A percentile compares a stretch with the other conserved stretches of the same genome.
Conservation (phyloP, 1,140 invertebrate genomes). For the Ectropis grisescens region DNA sequence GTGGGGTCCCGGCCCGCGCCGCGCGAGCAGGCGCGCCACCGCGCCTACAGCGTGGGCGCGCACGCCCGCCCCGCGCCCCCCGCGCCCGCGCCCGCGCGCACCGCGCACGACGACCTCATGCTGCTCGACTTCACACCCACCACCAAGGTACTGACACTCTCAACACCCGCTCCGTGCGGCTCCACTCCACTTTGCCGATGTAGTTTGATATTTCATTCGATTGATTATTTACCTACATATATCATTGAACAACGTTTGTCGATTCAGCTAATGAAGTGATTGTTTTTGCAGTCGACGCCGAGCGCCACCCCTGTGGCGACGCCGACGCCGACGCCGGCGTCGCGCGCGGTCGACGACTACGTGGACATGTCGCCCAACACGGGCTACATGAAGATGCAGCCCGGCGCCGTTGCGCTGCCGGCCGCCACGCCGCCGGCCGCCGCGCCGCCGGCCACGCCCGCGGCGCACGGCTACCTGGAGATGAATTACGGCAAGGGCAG, state of each 20-base stretch:
- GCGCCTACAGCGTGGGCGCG: conserved; percentile 36
- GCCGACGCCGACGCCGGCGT: too few relatives aligned
- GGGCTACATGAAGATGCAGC: conserved; percentile 41
- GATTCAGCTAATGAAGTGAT: too few relatives aligned
- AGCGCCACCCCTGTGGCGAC: too few relatives aligned
- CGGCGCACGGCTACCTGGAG: conserved; percentile 35
- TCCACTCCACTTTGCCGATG: too few relatives aligned
- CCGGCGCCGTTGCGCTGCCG: conserved; percentile 15
- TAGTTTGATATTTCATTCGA: too few relatives aligned
- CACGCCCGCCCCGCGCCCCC: conserved; percentile 28
- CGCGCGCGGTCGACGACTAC: conserved; percentile 47
- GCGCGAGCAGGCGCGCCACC: conserved; percentile 23
- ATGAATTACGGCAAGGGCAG: conserved; percentile 32
- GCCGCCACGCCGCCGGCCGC: conserved; percentile 5
- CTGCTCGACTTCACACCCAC: conserved; percentile 79
- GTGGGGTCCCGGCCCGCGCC: conserved; percentile 84
- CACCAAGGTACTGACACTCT: conserved; percentile 23
- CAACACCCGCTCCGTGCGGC: too few relatives aligned
- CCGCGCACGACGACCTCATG: conserved; percentile 78
- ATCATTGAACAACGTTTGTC: too few relatives aligned
- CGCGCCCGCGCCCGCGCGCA: conserved; percentile 71
- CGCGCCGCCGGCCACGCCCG: conserved; percentile 2
- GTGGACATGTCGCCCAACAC: conserved; percentile 42
- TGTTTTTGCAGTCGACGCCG: too few relatives aligned
- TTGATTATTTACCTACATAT: too few relatives aligned